Evolutionary conservation across 2,113 vertebrate genomes (phyloP), one percentile per base, ranked within the genome.

Genomic region (Ctenomys sociabilis): DNA sequence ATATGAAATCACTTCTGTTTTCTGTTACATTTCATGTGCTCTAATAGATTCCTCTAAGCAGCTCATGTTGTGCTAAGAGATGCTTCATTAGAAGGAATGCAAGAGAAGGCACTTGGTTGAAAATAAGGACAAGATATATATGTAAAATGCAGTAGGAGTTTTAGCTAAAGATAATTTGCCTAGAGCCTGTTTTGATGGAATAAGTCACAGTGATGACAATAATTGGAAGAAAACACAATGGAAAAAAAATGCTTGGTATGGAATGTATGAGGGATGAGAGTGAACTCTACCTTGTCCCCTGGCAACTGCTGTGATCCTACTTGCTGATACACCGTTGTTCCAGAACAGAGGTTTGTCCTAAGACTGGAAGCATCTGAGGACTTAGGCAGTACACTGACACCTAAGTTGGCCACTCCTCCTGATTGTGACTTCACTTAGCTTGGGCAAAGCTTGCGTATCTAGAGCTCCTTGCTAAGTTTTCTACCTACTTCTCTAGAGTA

Each of bases 231-330:
- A 64, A 49, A 49, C 32, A 17, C 2, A 85, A 43, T 19, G 26
- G 61, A 77, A 61, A 24, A n/a, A 24, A 37, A 9, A 22, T 2
- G 4, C 40, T 81, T 4, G 0, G 57, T 68, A 32, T 35, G 28
- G 21, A 68, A 13, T 57, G 6, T 61, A 19, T 28, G 2, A 5
- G n/a, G 26, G 28, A 43, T 61, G 5, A 54, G 49, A n/a, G 32
- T 35, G 2, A 6, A 3, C 3, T 22, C 43, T 1, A 19, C 2
- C 17, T 4, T 30, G 21, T 10, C 4, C 14, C 57, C 7, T 2
- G 19, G 9, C 37, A 85, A 22, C 66, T 14, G 2, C 57, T 35
- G 7, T 40, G 37, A 57, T 43, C 17, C 37, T 17, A 4, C 19
- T 81, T 68, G 43, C 54, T 52, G 40, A 45, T 6, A 84, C 54